Base-by-base conservation (phyloP, 2,797 vertebrate genomes). In the Rhinichthys osculus region DNA sequence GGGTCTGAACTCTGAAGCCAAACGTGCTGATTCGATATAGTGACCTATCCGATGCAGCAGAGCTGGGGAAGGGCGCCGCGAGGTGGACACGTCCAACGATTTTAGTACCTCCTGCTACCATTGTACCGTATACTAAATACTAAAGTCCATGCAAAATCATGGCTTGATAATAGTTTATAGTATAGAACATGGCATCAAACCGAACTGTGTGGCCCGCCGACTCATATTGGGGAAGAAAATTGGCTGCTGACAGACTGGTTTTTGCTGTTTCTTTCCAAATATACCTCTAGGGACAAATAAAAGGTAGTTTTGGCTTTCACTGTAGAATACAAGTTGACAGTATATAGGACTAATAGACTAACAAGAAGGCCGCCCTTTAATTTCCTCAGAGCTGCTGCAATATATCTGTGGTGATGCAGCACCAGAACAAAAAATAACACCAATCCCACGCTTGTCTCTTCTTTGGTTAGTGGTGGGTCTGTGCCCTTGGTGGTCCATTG, bases 41-140 rank as follows among this genome's bases (percentile, higher is more conserved):
- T 77, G 86, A 72, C 80, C 73, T 52, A 40, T 77, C 62, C 33
- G 5, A 21, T 19, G 7, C 11, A 64, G 21, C n/a, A 13, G 62
- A 19, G 83, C 66, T 40, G 76, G 57, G 30, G 5, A 78, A 82
- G 86, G 71, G 84, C 88, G 81, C 86, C 88, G 47, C 88, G 76
- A 77, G 54, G 83, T 81, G 84, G 81, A 81, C 76, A 66, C 35
- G 74, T 35, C 27, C 59, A 38, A 44, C 5, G 59, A 73, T 16
- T 69, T 71, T 72, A 50, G 14, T 42, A 59, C 27, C 1, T 1
- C 0, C 54, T 6, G n/a, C n/a, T 13, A 14, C 59, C n/a, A 27
- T 27, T 30, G n/a, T 27, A 64, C 62, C 5, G 14, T 38, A 27
- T 5, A 33, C 54, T 62, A 23, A 62, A 42, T 27, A 78, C 9